Evolutionary conservation across 2,797 vertebrate species (phyloP), one percentile per base, ranked within the genome.

Genomic region (Sciurus vulgaris): DNA sequence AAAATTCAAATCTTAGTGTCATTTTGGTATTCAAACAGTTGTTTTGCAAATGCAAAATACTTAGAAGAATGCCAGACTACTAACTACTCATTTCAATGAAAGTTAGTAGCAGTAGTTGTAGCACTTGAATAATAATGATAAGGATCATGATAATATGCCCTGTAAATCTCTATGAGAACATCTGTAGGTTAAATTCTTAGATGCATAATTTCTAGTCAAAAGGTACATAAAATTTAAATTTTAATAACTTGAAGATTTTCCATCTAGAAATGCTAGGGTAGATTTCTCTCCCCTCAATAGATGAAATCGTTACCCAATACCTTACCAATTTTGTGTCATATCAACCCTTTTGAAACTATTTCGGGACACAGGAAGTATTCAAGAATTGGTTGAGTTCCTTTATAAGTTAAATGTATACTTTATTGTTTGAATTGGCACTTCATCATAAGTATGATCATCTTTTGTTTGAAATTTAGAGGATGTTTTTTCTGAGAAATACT

Each of bases 171-270:
- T 7, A 59, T 2, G 4, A 65, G 38, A 18, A 59, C 10, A 74
- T 51, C 38, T 70, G n/a, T 41, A 54, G 13, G 14, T 11, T 85
- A 88, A 65, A 73, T 76, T 84, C 41, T 38, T 92, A 3, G 12
- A 84, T 72, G 61, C 33, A 11, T 47, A 73, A 88, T 35, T 96
- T 87, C 69, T 74, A 49, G 26, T 56, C 35, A 51, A 56, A 82
- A 30, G 14, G 2, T 18, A 38, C 47, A 51, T 17, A 35, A 79
- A 38, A 61, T 33, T 92, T 92, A 22, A 88, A 81, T 77, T 93
- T 73, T 81, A 81, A 76, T 70, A 82, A 26, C 28, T 84, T 95
- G n/a, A 82, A 74, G 77, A 79, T 12, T 73, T 87, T 2, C 28
- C 7, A 35, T 78, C 13, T 24, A 56, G 18, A 77, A 86, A 92